Evolutionary conservation across 2,888 invertebrate species (phyloP), one percentile per base, ranked within the genome.

Genomic region (Dendrolimus houi): DNA sequence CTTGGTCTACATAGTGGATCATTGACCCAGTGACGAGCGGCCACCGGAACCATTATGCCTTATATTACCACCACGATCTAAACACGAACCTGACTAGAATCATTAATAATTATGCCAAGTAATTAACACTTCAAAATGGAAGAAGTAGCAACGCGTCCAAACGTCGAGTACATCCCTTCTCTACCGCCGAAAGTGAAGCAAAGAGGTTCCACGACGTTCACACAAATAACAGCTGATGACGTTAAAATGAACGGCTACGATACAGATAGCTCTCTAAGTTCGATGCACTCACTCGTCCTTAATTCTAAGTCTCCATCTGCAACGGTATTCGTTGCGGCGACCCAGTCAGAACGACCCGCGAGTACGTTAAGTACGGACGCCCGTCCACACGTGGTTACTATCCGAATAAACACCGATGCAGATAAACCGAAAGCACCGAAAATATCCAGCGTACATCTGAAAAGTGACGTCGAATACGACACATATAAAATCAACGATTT

Each of bases 351-450:
- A 64, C 83, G 83, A 82, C 79, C 87, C 72, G 83, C 77, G 83
- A 84, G 72, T 77, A 83, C 87, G 77, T 80, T 81, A 75, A 74
- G 79, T 75, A 68, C 85, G 81, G 88, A 87, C 86, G 84, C 83
- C 68, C 74, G 85, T 62, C 90, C 88, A 68, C 94, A 94, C 85
- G 94, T 94, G 70, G 94, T 94, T 64, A 94, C 94, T 68, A 94
- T 94, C 74, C 92, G 92, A 77, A 94, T 95, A 79, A 94, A 93
- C 79, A 93, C 94, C 13, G 92, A 92, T 64, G 80, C 89, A 52
- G 90, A 92, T 55, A 91, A 88, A 71, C 88, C 87, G 1, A 88
- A 86, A 70, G 85, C 83, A 17, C 89, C 87, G 29, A 87, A 86
- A 74, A 89, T 88, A 66, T 89, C 90, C 9, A 90, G 90, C 64